Base-by-base conservation (phyloP, 2,888 invertebrate species). In the Phortica okadai region DNA sequence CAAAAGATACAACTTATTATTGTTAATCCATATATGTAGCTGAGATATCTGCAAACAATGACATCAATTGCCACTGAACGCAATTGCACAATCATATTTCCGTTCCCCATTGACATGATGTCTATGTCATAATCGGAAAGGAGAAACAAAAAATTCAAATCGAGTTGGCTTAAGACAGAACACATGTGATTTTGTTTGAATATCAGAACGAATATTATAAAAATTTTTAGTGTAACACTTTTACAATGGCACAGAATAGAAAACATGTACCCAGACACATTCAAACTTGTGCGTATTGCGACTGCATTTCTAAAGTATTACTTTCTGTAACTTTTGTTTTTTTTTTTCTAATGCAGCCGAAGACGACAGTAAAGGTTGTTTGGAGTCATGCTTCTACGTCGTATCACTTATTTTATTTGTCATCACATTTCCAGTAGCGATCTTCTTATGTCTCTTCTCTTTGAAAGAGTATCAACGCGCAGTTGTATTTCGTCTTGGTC, bases 401-500 rank as follows among this genome's bases (percentile, higher is more conserved):
- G 0, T 84, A 0, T 83, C 82, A 0, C 74, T 76, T 54, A 0
- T 82, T 0, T 6, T 83, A 0, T 76, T 78, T 0, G 4, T 90
- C 0, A 1, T 88, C 10, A 82, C 84, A 0, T 89, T 91, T 76
- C 91, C 91, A 0, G 1, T 89, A 0, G 80, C 87, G 0, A 69
- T 91, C 73, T 84, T 85, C 21, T 21, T 83, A 0, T 90, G 89
- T 33, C 66, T 87, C 4, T 73, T 90, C 85, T 90, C 92, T 41
- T 92, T 93, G 0, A 91, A 92, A 73, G 94, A 94, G 84, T 94
- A 93, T 84, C 92, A 93, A 80, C 90, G 94, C 83, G 92, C 93
- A 69, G 93, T 95, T 8, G 93, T 95, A 77, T 94, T 95, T 88
- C 92, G 94, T 1, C 92, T 94, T 83, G 94, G 94, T 0, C 86